Base-by-base conservation (phyloP, 2,113 vertebrate genomes). In the Callorhinus ursinus region DNA sequence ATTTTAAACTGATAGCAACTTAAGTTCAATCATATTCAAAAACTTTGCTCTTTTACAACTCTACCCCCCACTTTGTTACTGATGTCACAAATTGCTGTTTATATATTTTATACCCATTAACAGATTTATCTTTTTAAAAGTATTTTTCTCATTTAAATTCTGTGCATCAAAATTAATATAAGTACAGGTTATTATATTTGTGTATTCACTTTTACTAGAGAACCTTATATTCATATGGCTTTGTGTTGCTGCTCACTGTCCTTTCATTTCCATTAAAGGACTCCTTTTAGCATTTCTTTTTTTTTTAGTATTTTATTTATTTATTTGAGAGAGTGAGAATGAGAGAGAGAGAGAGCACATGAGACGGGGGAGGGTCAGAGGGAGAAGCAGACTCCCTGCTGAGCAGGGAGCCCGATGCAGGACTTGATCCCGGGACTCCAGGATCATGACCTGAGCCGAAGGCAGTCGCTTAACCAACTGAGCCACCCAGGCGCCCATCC, bases 111-210 rank as follows among this genome's bases (percentile, higher is more conserved):
- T 94, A 42, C 24, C 76, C 13, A 63, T 39, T 89, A 69, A 89
- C 24, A 82, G 42, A 49, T 80, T 93, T 88, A 57, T 42, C 21
- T 22, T 77, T 85, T 53, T 69, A 3, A 33, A 83, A 83, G 21
- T 76, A 14, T 80, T 87, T 86, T 79, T 59, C 6, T 87, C 92
- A 80, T 79, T 79, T 93, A 88, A 87, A 67, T 88, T 88, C 74
- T 46, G 10, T 80, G 22, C 7, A 59, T n/a, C 84, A 67, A 12
- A 82, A 59, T 72, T 59, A 46, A 39, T 46, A 16, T 57, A 82
- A 82, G 36, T 57, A 49, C 13, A 83, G 36, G 13, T 59, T 72
- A 83, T 16, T 92, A 13, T 82, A 63, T 89, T 89, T 89, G 65
- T 57, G 2, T 89, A 33, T 69, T 79, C 53, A 65, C 55, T 59